These are phyloP conservation scores for Lamellibrachia satsuma DNA, from an alignment of 2,888 invertebrate species.

Conservation along the genomic window DNA sequence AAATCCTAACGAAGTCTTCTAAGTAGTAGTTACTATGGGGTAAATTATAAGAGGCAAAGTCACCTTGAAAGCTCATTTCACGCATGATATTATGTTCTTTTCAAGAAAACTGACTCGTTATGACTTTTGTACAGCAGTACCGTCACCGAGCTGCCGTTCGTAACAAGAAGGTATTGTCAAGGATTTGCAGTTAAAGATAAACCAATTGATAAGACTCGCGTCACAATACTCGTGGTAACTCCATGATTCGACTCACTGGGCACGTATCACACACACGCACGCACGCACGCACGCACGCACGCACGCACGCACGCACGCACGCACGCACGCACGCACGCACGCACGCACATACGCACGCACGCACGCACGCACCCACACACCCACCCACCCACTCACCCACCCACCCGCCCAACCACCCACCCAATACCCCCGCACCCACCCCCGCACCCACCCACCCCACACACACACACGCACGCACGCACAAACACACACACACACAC, in stretches of 20 bases:
- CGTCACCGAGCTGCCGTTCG: background rate
- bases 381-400: background rate
- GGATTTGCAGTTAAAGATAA: background rate
- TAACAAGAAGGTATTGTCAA: background rate
- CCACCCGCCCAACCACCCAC: no score
- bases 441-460: no score
- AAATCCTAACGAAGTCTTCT: background rate
- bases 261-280: background rate
- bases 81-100: background rate
- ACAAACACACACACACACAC: background rate
- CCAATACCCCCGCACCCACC: no score
- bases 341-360: no score
- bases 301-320: background rate
- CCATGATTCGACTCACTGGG: background rate
- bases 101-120: background rate
- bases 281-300: background rate
- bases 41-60: background rate
- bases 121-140: background rate
- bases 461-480: background rate
- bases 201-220: background rate
- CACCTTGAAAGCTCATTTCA: background rate
- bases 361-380: no score
- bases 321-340: background rate
- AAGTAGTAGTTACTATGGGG: background rate
- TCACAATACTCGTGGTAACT: background rate